A percentile compares a stretch with the other conserved stretches of the same genome.
Evolutionary conservation across 1,140 invertebrate species (phyloP).

Genomic region (Magallana ariakensis): DNA sequence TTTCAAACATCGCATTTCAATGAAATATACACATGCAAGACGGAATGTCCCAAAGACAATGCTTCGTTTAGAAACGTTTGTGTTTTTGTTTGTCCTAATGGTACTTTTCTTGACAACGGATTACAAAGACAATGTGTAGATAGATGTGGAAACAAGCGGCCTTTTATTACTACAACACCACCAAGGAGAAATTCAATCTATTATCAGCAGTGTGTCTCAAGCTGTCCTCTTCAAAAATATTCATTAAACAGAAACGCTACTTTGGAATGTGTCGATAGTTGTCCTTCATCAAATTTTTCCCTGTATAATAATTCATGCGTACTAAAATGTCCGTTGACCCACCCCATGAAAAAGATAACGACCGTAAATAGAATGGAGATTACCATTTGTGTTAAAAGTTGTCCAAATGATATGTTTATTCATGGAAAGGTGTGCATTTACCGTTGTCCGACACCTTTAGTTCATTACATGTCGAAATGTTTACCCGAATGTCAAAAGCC

Average conservation of each 20-base stretch:
- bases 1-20: not conserved
- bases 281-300: not conserved
- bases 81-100: conserved; percentile 25
- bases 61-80: not conserved
- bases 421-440: not conserved
- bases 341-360: not conserved
- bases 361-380: not conserved
- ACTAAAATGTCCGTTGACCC: not conserved
- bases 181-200: not conserved
- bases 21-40: not conserved
- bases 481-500: not conserved
- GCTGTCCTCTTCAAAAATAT: not conserved
- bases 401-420: not conserved
- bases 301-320: not conserved
- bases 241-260: not conserved
- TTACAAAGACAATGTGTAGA: not conserved
- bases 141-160: not conserved
- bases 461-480: not conserved
- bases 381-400: not conserved
- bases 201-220: not conserved
- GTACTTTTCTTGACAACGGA: not conserved
- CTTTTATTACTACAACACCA: not conserved
- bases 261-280: not conserved
- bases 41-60: not conserved
- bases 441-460: not conserved